A percentile compares a stretch with the other conserved stretches of the same genome.
Evolutionary conservation across 2,888 invertebrate genomes (phyloP).

Genomic region (Platycheirus albimanus): DNA sequence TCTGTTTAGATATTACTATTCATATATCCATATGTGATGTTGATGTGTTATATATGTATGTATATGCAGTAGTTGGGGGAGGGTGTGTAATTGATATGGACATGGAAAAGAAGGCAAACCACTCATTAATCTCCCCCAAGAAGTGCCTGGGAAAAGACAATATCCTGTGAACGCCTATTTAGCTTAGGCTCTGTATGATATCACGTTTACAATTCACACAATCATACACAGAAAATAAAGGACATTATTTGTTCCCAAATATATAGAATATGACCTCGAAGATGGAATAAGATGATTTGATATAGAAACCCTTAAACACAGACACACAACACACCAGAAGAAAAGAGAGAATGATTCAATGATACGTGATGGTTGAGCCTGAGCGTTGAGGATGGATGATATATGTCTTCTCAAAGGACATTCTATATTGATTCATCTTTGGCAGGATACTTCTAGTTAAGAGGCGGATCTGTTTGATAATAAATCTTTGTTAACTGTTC

Average conservation of each 20-base stretch:
- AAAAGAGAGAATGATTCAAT: slow-evolving; percentile 59
- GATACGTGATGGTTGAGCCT: slow-evolving; percentile 37
- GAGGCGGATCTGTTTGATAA: slow-evolving; percentile 59
- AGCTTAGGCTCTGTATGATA: slow-evolving; percentile 45
- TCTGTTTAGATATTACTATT: slow-evolving; percentile 54
- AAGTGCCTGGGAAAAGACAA: slow-evolving; percentile 65
- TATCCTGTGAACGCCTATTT: slow-evolving; percentile 63
- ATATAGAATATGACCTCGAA: slow-evolving; percentile 49
- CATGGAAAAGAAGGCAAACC: slow-evolving; percentile 49
- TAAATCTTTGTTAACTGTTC: slow-evolving; percentile 63
- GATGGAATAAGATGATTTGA: slow-evolving; percentile 62
- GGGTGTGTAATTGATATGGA: slow-evolving; percentile 55
- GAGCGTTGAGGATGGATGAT: slow-evolving; percentile 58
- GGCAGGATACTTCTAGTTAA: slow-evolving; percentile 52
- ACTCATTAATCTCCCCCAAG: slow-evolving; percentile 64
- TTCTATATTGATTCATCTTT: slow-evolving; percentile 63
- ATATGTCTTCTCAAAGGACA: slow-evolving; percentile 52
- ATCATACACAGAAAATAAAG: slow-evolving; percentile 38
- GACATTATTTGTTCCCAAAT: slow-evolving; percentile 51
- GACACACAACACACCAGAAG: neutral
- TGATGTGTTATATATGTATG: too few relatives aligned
- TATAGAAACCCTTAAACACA: slow-evolving; percentile 21
- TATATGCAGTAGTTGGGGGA: slow-evolving; percentile 19
- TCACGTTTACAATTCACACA: slow-evolving; percentile 56
- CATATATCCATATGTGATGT: too few relatives aligned